Evolutionary conservation across 37 sponge, comb jelly and placozoan species (phyloP).

Genomic region (Bolinopsis microptera): DNA sequence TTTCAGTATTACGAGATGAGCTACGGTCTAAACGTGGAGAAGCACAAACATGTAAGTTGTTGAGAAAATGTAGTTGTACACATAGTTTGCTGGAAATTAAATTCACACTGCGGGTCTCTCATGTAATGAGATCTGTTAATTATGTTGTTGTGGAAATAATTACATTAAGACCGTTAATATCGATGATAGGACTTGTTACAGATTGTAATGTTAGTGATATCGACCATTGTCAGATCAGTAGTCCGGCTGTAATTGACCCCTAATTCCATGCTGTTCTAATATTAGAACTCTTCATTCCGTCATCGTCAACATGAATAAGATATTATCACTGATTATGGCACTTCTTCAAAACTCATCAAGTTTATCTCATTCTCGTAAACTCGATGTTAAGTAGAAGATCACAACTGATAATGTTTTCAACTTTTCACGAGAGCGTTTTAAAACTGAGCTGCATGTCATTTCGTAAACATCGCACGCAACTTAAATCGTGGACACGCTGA

Average conservation of each 20-base stretch:
- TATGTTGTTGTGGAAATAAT: not conserved
- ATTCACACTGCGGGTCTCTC: not conserved
- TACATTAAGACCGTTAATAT: not conserved
- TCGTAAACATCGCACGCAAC: not conserved
- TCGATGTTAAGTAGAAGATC: not conserved
- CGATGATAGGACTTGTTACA: not conserved
- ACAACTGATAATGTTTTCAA: not conserved
- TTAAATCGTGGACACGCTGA: not conserved
- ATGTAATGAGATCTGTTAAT: not conserved
- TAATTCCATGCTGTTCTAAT: no score
- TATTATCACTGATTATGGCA: no score
- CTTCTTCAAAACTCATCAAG: not conserved
- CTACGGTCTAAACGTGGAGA: constrained; percentile 94
- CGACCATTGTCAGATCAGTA: no score
- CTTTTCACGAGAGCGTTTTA: not conserved
- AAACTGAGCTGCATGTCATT: not conserved
- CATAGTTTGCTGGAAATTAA: not conserved
- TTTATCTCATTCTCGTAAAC: not conserved
- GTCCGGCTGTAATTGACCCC: no score
- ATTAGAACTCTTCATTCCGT: no score
- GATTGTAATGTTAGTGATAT: not conserved
- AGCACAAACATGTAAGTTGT: constrained; percentile 88
- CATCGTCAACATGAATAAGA: no score
- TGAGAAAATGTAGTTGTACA: not conserved
- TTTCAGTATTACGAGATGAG: constrained; percentile 96